Evolutionary conservation across 2,888 invertebrate genomes (phyloP), one percentile per base, ranked within the genome.

Genomic region (Thecocarcelia acutangulata): DNA sequence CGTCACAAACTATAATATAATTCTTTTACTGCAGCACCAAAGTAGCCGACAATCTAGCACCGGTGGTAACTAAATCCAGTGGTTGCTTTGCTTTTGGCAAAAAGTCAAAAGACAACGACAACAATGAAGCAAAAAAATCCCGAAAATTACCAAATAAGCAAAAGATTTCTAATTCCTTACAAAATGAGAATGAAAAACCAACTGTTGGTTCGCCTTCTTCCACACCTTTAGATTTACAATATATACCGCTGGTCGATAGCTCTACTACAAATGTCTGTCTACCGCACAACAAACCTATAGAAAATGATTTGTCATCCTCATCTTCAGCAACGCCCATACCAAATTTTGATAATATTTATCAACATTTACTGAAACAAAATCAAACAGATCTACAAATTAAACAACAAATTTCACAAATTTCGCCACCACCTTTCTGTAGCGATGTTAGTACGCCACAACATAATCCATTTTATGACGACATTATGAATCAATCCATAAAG

Each of bases 31-130:
- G 1, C 61, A 89, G 89, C 40, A 88, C 89, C 0, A 88, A 89
- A 59, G 87, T 86, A 58, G 88, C 88, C 50, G 88, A 89, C 50
- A 89, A 88, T 76, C 77, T 89, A 3, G 86, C 88, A n/a, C 89
- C 89, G 15, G 89, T 89, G 13, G 88, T 87, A 4, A 88, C 88
- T 3, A 89, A 89, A 50, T 88, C 87, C 56, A 89, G 89, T 69
- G 89, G 89, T 0, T 86, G 87, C 52, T 89, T 89, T 75, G 88
- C 89, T n/a, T 89, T 88, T 80, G 89, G 89, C 11, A 88, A 88
- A 52, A 89, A 89, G 33, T 85, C 87, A 0, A 88, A 88, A 78
- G 17, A 19, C 1, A 0, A 50, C 1, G 63, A 50, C 28, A 37
- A 2, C 1, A n/a, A 13, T 5, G 59, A 61, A 3, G 15, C 3